Evolutionary conservation across 2,888 invertebrate species (phyloP).

Genomic region (Cataglyphis albicans): DNA sequence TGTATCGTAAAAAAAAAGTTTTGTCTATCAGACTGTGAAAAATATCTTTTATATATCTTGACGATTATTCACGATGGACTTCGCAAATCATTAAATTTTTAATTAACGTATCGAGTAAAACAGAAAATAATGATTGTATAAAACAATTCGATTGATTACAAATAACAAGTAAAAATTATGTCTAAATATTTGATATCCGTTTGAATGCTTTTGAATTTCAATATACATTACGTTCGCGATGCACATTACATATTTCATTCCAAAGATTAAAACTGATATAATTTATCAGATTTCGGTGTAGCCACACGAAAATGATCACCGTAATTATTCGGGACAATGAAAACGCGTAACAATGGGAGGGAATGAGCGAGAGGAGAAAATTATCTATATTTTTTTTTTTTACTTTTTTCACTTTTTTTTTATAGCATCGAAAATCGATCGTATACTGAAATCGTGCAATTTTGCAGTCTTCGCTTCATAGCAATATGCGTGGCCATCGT

Average conservation of each 20-base stretch:
- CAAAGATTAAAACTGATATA: constrained; percentile 35
- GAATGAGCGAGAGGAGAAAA: background rate
- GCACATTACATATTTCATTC: constrained; percentile 16
- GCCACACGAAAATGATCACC: constrained; percentile 23
- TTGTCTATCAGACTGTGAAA: background rate
- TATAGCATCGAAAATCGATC: background rate
- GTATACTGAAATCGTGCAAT: background rate
- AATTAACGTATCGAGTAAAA: background rate
- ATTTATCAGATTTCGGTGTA: constrained; percentile 25
- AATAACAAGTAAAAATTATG: constrained; percentile 17
- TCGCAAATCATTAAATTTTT: background rate
- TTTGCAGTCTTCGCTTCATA: background rate
- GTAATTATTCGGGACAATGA: constrained; percentile 38
- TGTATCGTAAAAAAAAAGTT: background rate
- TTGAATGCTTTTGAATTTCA: constrained; percentile 10
- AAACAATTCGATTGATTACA: background rate
- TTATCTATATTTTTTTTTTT: background rate
- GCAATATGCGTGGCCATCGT: background rate
- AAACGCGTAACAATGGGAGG: background rate
- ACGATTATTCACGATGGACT: background rate
- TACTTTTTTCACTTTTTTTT: background rate
- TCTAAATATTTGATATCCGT: constrained; percentile 19
- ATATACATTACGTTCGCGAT: background rate
- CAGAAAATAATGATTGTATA: background rate
- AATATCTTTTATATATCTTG: background rate